A percentile compares a stretch with the other conserved stretches of the same genome.
Evolutionary conservation across 2,888 invertebrate genomes (phyloP).

Genomic region (Catocala fraxini): DNA sequence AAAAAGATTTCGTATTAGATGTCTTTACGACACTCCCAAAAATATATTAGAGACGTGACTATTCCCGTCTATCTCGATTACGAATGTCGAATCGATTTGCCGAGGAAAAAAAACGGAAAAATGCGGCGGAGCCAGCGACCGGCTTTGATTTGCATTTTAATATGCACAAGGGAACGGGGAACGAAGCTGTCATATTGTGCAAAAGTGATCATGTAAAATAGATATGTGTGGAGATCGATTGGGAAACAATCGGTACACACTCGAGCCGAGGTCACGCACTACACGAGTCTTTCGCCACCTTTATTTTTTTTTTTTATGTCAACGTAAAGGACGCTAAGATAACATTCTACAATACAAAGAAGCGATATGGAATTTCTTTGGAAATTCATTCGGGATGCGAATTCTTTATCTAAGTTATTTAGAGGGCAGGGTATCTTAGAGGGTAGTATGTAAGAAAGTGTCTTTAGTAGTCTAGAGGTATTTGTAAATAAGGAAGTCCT

Average conservation of each 20-base stretch:
- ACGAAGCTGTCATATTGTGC: slow-evolving; percentile 77
- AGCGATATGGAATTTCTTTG: slow-evolving; percentile 51
- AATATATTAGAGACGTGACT: slow-evolving; percentile 80
- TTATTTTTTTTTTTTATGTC: slow-evolving; percentile 53
- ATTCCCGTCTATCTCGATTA: slow-evolving; percentile 71
- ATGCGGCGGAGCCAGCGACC: slow-evolving; percentile 51
- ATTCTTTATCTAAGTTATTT: slow-evolving; percentile 48
- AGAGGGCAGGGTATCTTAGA: slow-evolving; percentile 10
- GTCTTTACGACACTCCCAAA: slow-evolving; percentile 73
- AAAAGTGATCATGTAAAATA: slow-evolving; percentile 56
- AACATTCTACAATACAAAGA: slow-evolving; percentile 58
- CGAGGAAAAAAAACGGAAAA: slow-evolving; percentile 58
- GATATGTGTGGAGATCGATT: slow-evolving; percentile 46
- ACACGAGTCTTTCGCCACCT: slow-evolving; percentile 34
- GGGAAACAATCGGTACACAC: slow-evolving; percentile 49
- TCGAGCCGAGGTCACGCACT: slow-evolving; percentile 30
- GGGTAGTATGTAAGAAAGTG: slow-evolving; percentile 31
- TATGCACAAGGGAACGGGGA: slow-evolving; percentile 75
- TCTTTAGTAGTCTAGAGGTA: slow-evolving; percentile 24
- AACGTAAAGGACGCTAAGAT: slow-evolving; percentile 46
- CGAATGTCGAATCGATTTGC: slow-evolving; percentile 68
- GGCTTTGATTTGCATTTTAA: slow-evolving; percentile 85
- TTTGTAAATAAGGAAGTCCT: slow-evolving; percentile 18
- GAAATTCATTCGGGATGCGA: slow-evolving; percentile 55
- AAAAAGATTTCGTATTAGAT: slow-evolving; percentile 75